Conservation (phyloP, 2,888 invertebrate genomes). For the Plagodis dolabraria region DNA sequence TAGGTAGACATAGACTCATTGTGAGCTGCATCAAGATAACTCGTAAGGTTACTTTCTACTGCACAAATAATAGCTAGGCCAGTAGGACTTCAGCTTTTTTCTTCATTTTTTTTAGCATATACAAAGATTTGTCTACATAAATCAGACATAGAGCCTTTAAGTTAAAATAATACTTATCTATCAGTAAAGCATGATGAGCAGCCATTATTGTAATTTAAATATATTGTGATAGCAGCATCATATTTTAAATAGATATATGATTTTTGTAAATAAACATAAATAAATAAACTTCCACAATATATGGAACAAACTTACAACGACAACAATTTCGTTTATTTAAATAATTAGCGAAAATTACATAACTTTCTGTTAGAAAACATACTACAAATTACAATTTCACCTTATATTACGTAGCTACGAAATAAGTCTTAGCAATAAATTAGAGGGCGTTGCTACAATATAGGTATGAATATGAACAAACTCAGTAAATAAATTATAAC, state of each 20-base stretch:
- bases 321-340: constrained; percentile 15
- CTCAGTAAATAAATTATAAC: no score
- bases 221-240: constrained; percentile 18
- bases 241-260: constrained; percentile 8
- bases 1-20: no score
- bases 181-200: constrained; percentile 3
- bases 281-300: constrained; percentile 24
- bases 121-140: no score
- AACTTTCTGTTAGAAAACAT: constrained; percentile 6
- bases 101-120: no score
- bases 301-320: constrained; percentile 20
- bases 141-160: background rate
- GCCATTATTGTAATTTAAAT: constrained; percentile 8
- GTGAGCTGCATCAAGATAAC: no score
- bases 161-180: background rate
- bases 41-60: no score
- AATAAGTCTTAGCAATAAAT: constrained; percentile 10
- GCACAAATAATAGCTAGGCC: no score
- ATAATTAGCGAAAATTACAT: constrained; percentile 3
- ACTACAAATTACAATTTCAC: constrained; percentile 11
- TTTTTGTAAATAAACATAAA: constrained; percentile 20
- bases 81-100: no score
- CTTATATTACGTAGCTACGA: constrained; percentile 12
- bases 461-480: background rate
- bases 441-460: constrained; percentile 13